Percentiles rank a stretch among this genome's conserved stretches.
These are phyloP conservation scores for Prosapia bicincta DNA, from an alignment of 2,888 invertebrate species.

Conservation along the genomic window DNA sequence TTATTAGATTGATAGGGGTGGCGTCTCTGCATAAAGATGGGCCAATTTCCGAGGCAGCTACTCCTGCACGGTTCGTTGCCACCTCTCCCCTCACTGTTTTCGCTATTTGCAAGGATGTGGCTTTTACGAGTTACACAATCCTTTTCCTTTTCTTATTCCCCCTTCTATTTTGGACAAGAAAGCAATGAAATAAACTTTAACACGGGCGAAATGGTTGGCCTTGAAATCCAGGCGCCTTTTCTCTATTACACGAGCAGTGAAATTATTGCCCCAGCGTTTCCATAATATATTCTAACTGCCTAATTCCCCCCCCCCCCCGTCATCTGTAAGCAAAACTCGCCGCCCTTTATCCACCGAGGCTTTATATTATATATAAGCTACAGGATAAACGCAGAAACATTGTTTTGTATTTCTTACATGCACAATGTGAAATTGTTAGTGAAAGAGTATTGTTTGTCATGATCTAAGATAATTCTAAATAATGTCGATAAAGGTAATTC, in stretches of 20 bases:
- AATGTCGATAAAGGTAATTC: too few species aligned
- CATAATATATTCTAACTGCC: neutral
- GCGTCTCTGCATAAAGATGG: neutral
- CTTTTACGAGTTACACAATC: slow-evolving; percentile 2
- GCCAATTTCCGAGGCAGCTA: neutral
- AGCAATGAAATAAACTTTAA: neutral
- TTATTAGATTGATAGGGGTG: neutral
- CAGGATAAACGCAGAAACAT: too few species aligned
- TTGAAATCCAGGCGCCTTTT: neutral
- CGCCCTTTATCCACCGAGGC: neutral
- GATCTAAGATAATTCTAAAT: too few species aligned
- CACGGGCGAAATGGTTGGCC: neutral
- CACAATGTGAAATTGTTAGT: too few species aligned
- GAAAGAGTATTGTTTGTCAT: too few species aligned
- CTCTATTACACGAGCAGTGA: neutral
- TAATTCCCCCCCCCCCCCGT: neutral
- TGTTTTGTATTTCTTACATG: too few species aligned
- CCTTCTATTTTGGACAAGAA: neutral
- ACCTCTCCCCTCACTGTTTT: neutral
- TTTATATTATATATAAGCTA: too few species aligned
- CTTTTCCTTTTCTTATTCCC: neutral
- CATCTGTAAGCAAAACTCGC: neutral
- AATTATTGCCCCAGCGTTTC: neutral
- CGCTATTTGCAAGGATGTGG: neutral
- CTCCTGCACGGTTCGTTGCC: neutral